Evolutionary conservation across 2,888 invertebrate species (phyloP).

Genomic region (Conus canariensis): DNA sequence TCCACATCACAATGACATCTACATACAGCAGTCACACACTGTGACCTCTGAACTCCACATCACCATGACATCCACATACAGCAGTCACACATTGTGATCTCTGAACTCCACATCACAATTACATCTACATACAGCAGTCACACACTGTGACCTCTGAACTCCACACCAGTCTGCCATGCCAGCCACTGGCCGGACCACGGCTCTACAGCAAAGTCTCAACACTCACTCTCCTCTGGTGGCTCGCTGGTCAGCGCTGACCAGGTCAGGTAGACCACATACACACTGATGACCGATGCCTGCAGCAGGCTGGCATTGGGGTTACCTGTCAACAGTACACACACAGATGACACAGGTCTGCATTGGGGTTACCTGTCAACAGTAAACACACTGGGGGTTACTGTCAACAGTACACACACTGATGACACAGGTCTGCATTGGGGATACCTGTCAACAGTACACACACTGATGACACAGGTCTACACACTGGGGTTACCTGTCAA

Average conservation of each 20-base stretch:
- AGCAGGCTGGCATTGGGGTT: slow-evolving; percentile 78
- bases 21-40: no score
- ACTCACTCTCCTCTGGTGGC: slow-evolving; percentile 74
- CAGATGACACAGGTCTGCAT: neutral
- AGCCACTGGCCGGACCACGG: neutral
- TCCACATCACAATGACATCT: no score
- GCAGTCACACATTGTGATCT: no score
- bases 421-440: no score
- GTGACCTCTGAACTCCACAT: no score
- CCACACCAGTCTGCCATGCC: neutral
- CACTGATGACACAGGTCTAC: no score
- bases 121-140: neutral
- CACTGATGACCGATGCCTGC: slow-evolving; percentile 79
- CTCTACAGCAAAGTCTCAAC: no score
- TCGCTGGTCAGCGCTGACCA: slow-evolving; percentile 80
- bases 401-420: no score
- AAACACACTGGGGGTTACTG: neutral
- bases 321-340: slow-evolving; percentile 58
- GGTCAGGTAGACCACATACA: slow-evolving; percentile 79
- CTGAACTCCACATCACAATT: no score
- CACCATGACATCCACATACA: no score
- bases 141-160: neutral
- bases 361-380: neutral
- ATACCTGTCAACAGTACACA: no score
- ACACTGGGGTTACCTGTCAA: no score